Percentiles rank a stretch among this genome's conserved stretches.
These are phyloP conservation scores for Erpornis zantholeuca DNA, from an alignment of 2,113 vertebrate species.

Conservation along the genomic window DNA sequence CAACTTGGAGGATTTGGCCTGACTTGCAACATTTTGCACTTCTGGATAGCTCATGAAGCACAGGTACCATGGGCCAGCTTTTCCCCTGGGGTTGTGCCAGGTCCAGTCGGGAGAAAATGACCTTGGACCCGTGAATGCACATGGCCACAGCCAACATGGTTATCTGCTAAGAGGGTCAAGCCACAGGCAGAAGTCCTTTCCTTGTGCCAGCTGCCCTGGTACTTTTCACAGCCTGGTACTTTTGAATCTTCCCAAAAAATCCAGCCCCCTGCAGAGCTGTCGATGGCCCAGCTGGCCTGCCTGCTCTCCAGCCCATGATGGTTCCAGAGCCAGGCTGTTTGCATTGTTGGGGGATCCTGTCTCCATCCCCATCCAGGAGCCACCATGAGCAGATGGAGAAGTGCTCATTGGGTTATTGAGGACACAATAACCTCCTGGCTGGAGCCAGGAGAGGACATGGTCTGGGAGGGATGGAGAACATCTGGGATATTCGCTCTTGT, in stretches of 20 bases:
- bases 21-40: not conserved
- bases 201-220: not conserved
- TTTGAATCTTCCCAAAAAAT: not conserved
- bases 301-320: fast-evolving
- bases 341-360: fast-evolving
- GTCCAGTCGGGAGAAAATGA: fast-evolving
- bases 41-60: not conserved
- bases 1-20: not conserved
- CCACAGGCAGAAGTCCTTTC: not conserved
- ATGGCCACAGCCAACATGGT: not conserved
- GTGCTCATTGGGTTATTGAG: fast-evolving
- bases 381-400: not conserved
- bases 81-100: fast-evolving
- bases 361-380: not conserved
- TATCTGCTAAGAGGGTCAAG: not conserved
- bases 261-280: not conserved
- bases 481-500: not conserved
- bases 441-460: not conserved
- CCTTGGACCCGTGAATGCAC: fast-evolving
- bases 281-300: fast-evolving
- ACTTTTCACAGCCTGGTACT: not conserved
- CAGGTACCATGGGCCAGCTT: not conserved
- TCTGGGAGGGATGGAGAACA: not conserved
- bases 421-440: too few relatives aligned
- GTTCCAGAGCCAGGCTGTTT: not conserved